phyloP scores from a whole-genome alignment of 1,140 invertebrate genomes.

The Drosophila lini region DNA sequence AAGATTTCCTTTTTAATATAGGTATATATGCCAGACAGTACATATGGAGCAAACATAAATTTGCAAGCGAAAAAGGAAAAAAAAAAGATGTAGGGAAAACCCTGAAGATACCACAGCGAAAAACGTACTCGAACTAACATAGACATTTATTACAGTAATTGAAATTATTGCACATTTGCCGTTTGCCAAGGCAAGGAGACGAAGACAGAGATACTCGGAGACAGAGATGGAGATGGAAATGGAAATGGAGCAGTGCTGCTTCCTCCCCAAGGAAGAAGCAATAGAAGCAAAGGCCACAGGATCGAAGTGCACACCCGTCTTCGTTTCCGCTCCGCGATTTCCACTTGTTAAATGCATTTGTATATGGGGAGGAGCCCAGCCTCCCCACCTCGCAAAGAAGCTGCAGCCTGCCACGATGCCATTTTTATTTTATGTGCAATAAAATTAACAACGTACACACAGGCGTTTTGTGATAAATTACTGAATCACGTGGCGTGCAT shows the following conservation, averaged over 20 bases:
- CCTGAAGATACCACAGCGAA: conserved; percentile 13
- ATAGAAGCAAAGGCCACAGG: conserved; percentile 36
- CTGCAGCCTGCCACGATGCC: conserved; percentile 21
- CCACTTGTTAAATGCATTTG: conserved; percentile 79
- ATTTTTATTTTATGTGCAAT: conserved; percentile 80
- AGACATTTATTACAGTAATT: conserved; percentile 84
- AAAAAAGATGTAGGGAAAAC: not conserved
- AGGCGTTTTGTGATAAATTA: conserved; percentile 84
- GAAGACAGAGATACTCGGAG: not conserved
- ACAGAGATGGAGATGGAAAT: conserved; percentile 7
- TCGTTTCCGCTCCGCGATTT: conserved; percentile 57
- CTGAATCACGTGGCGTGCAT: conserved; percentile 80
- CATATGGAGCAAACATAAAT: conserved; percentile 63
- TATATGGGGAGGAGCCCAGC: conserved; percentile 44
- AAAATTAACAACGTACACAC: conserved; percentile 84
- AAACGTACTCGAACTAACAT: conserved; percentile 57
- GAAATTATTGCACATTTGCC: conserved; percentile 84
- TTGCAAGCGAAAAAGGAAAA: conserved; percentile 45
- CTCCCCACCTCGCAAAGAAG: conserved; percentile 11
- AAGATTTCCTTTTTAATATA: conserved; percentile 37
- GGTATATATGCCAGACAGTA: conserved; percentile 27
- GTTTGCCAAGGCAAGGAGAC: conserved; percentile 58
- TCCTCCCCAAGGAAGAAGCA: conserved; percentile 26
- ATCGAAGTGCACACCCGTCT: conserved; percentile 29
- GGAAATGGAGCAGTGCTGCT: not conserved